Evolutionary conservation across 2,888 invertebrate genomes (phyloP).

Genomic region (Hesperia comma): DNA sequence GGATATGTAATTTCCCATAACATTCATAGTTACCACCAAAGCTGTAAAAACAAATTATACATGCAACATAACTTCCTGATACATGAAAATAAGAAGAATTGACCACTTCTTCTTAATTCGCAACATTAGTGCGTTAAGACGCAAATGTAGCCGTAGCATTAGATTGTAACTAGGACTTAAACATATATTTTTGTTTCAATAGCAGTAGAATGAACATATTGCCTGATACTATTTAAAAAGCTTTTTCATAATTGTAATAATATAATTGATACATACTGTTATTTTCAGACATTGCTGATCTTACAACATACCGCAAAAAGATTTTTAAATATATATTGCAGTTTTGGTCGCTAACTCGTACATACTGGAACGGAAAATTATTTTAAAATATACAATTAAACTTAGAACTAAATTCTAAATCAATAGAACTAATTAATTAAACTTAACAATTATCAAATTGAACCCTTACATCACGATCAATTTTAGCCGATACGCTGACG

Average conservation of each 20-base stretch:
- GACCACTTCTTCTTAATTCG: too few relatives aligned
- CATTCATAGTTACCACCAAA: slow-evolving; percentile 45
- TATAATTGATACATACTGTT: slow-evolving; percentile 53
- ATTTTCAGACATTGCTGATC: slow-evolving; percentile 50
- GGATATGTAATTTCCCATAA: slow-evolving; percentile 47
- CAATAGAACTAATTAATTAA: too few relatives aligned
- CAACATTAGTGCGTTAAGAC: too few relatives aligned
- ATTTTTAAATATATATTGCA: slow-evolving; percentile 54
- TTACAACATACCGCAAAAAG: slow-evolving; percentile 45
- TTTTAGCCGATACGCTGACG: slow-evolving; percentile 46
- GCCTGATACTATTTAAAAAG: too few relatives aligned
- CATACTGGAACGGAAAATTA: slow-evolving; percentile 50
- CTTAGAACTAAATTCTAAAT: too few relatives aligned
- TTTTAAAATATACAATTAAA: background rate
- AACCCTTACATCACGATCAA: slow-evolving; percentile 50
- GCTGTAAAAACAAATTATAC: slow-evolving; percentile 47
- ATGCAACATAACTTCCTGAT: too few relatives aligned
- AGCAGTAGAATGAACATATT: too few relatives aligned
- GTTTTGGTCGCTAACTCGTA: slow-evolving; percentile 49
- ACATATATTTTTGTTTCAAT: too few relatives aligned
- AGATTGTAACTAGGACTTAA: too few relatives aligned
- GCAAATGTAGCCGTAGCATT: too few relatives aligned
- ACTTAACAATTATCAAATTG: background rate
- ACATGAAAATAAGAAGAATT: too few relatives aligned
- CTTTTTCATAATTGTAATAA: too few relatives aligned